Conservation (phyloP, 2,888 invertebrate species). For the Gonocerus acuteangulatus region DNA sequence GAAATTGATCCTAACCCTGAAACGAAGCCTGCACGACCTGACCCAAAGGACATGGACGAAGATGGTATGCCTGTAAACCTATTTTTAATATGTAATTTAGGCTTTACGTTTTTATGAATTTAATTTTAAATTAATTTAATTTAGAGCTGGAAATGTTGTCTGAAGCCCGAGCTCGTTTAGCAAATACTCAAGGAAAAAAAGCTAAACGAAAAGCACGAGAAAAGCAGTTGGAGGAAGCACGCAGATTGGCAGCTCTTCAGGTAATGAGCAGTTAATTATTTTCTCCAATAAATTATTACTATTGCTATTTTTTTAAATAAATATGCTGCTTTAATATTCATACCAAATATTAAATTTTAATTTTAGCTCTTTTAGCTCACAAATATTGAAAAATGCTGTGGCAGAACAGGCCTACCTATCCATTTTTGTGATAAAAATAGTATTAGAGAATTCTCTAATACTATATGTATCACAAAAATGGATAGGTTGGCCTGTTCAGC, state of each 20-base stretch:
- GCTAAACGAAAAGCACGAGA: slow-evolving; percentile 92
- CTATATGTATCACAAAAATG: too few species aligned
- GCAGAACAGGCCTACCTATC: too few species aligned
- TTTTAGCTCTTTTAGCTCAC: not conserved
- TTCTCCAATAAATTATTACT: not conserved
- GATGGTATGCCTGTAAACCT: slow-evolving; percentile 60
- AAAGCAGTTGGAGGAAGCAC: slow-evolving; percentile 95
- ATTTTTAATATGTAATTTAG: too few species aligned
- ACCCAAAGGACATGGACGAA: slow-evolving; percentile 99
- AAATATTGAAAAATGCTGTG: too few species aligned
- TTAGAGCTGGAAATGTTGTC: slow-evolving; percentile 97
- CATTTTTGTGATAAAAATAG: too few species aligned
- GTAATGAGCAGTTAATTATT: slow-evolving; percentile 29
- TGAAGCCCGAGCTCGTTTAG: slow-evolving; percentile 94
- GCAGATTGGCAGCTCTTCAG: slow-evolving; percentile 90
- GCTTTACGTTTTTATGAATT: not conserved
- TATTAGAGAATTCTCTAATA: too few species aligned
- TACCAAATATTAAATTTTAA: too few species aligned
- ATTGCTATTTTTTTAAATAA: too few species aligned
- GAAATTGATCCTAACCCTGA: slow-evolving; percentile 99
- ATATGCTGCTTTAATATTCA: too few species aligned
- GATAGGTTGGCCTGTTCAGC: not conserved
- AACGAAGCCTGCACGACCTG: slow-evolving; percentile 97
- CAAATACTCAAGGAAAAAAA: slow-evolving; percentile 95
- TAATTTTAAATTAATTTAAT: slow-evolving; percentile 32